Conservation (phyloP, 2,888 invertebrate genomes). For the Sesia bembeciformis region DNA sequence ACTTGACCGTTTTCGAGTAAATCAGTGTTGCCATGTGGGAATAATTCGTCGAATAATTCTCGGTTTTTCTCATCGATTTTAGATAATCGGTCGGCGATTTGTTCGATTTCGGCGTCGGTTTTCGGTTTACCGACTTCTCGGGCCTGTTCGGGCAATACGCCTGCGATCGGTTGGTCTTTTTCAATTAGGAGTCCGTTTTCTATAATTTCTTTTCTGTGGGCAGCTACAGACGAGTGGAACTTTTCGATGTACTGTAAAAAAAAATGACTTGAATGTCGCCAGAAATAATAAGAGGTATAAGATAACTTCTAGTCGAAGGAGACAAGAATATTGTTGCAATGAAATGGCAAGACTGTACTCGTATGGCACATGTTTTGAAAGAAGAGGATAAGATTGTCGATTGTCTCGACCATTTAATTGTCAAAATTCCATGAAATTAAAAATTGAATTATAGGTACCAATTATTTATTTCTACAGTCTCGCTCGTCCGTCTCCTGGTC, state of each 20-base stretch:
- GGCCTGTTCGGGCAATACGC: conserved; percentile 35
- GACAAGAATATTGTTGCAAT: too few relatives aligned
- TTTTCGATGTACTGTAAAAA: conserved; percentile 47
- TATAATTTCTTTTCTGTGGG: conserved; percentile 41
- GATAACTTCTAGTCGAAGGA: too few relatives aligned
- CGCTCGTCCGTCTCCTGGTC: too few relatives aligned
- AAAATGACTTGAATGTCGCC: too few relatives aligned
- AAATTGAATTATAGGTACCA: too few relatives aligned
- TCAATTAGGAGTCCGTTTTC: conserved; percentile 34
- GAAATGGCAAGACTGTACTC: too few relatives aligned
- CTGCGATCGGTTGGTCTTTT: conserved; percentile 25
- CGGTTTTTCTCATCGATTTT: conserved; percentile 1
- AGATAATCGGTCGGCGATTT: conserved; percentile 1
- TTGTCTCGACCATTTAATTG: too few relatives aligned
- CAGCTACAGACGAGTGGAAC: conserved; percentile 37
- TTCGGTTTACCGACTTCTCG: conserved; percentile 10
- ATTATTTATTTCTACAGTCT: too few relatives aligned
- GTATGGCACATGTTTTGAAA: too few relatives aligned
- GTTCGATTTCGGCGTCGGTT: conserved; percentile 2
- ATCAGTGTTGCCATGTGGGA: conserved; percentile 36
- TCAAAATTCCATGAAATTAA: too few relatives aligned
- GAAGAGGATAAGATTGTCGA: too few relatives aligned
- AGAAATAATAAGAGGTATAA: background rate
- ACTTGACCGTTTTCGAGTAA: conserved; percentile 32
- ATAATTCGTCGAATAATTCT: conserved; percentile 23